phyloP scores from a whole-genome alignment of 2,797 vertebrate genomes.

The Sphenopsis melanotis region DNA sequence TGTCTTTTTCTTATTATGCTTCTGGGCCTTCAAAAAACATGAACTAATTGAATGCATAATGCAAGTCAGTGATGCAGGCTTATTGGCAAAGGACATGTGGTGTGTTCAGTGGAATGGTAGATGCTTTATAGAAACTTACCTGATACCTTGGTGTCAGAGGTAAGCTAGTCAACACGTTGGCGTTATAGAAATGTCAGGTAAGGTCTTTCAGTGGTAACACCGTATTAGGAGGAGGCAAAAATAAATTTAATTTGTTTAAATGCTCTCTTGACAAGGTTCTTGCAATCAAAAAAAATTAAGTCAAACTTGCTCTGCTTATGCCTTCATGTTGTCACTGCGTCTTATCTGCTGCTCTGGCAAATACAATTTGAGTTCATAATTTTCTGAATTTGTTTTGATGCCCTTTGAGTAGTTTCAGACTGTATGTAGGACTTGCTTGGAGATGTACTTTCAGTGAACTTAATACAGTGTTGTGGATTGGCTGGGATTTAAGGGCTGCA shows the following conservation, averaged over 20 bases:
- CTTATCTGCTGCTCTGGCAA: not conserved
- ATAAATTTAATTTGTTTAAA: not conserved
- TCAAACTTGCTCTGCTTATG: not conserved
- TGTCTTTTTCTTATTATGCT: not conserved
- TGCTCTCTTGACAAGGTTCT: not conserved
- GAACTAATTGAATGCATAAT: not conserved
- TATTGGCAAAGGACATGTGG: not conserved
- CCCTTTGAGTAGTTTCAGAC: not conserved
- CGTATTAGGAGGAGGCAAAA: not conserved
- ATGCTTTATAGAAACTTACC: not conserved
- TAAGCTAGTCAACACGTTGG: not conserved
- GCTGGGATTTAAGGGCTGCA: not conserved
- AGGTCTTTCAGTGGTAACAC: not conserved
- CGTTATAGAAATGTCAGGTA: not conserved
- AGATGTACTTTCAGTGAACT: not conserved
- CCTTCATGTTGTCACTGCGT: not conserved
- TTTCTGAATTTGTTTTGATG: not conserved
- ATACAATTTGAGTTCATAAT: not conserved
- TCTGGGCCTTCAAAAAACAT: not conserved
- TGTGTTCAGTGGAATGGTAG: not conserved
- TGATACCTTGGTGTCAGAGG: not conserved
- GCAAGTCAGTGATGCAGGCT: not conserved
- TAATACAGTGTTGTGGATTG: not conserved
- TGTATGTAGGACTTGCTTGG: not conserved
- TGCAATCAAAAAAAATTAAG: not conserved